Base-by-base conservation (phyloP, 1,140 invertebrate genomes). In the silkworm (Bombyx mori) region DNA sequence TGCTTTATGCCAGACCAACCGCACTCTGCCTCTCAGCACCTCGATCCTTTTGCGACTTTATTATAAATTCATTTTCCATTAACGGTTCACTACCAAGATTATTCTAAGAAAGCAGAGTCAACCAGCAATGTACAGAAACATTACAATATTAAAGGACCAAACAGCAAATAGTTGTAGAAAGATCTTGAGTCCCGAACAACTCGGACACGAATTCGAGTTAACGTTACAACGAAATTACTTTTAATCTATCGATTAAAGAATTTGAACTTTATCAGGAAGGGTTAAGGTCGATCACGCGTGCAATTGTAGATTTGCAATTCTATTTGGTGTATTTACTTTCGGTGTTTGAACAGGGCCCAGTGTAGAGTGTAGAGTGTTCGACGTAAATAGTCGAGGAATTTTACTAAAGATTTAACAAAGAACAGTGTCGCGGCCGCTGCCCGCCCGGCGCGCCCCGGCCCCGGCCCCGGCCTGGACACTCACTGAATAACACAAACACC, bases 151-250 rank as follows among this genome's bases (percentile, higher is more conserved):
- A 35, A 35, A 35, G 26, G 4, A 35, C 26, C 26, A 35, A 35
- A 35, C 4, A 5, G 26, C 2, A 35, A 35, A 44, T 49, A 58
- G 44, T 57, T 49, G 51, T 57, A 66, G 64, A 64, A 69, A 63
- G 53, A 62, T 68, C 63, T 65, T 52, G 63, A 69, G 67, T 62
- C 63, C 68, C 67, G 73, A 73, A 75, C 72, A 71, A 71, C 68
- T 68, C 58, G 70, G 62, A 74, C 74, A 77, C 68, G 72, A 77
- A 75, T 77, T 73, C 58, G 58, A 75, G 68, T 70, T 71, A 73
- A 65, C 61, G 54, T 61, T 53, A 49, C 18, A 12, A 67, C 69
- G 62, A 68, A 54, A 22, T 66, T 60, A 9, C 26, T 35, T 35
- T 35, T 35, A 35, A 35, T 35, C 26, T 35, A 35, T 35, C 26